Percentiles rank a stretch among this genome's conserved stretches.
These are phyloP conservation scores for Drosophila monieri DNA, from an alignment of 2,888 invertebrate species.

Conservation along the genomic window DNA sequence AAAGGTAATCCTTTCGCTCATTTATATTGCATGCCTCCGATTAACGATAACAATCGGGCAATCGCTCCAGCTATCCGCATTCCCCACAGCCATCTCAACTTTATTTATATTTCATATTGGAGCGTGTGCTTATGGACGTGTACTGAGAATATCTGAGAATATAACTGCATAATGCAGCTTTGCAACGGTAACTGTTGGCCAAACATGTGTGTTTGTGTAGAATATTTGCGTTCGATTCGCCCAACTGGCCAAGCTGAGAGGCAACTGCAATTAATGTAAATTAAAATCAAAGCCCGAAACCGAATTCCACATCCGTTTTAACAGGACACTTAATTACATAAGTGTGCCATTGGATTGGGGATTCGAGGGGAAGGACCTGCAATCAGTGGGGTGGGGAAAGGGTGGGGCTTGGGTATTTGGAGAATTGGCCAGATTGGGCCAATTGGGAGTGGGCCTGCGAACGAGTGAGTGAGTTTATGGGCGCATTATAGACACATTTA, in stretches of 20 bases:
- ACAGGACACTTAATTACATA: conserved; percentile 76
- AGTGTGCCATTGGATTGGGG: conserved; percentile 62
- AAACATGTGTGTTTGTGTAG: background rate
- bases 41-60: conserved; percentile 1
- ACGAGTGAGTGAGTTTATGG: conserved; percentile 26
- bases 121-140: too few relatives aligned
- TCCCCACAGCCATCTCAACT: background rate
- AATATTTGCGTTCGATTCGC: conserved; percentile 27
- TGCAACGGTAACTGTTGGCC: background rate
- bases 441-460: background rate
- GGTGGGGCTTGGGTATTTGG: background rate
- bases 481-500: conserved; percentile 59
- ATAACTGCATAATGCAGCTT: conserved; percentile 1
- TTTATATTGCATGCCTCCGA: conserved; percentile 8
- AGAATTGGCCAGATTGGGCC: conserved; percentile 3
- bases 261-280: conserved; percentile 76
- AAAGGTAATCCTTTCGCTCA: conserved; percentile 5
- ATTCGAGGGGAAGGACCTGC: background rate
- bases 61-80: background rate
- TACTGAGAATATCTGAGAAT: background rate
- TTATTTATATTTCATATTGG: background rate
- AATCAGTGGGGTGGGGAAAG: background rate
- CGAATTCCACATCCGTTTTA: conserved; percentile 76
- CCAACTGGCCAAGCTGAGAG: conserved; percentile 45
- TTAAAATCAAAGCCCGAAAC: conserved; percentile 76